Base-by-base conservation (phyloP, 2,797 vertebrate species). In the Astyanax mexicanus region DNA sequence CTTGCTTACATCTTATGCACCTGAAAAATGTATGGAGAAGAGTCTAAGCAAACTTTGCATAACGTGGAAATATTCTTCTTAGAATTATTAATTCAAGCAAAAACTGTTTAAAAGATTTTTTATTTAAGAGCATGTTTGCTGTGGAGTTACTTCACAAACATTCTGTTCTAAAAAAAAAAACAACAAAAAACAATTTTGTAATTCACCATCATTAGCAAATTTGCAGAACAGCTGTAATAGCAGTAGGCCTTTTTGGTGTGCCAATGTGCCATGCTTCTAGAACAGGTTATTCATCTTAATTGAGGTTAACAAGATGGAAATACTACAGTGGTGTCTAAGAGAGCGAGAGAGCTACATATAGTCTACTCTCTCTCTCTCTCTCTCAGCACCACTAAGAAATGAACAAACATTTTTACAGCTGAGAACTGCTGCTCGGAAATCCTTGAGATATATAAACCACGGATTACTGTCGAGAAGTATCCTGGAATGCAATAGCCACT, bases 341-440 rank as follows among this genome's bases (percentile, higher is more conserved):
- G 44, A 7, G 15, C 3, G 19, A 13, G 61, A 40, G 1, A 13
- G 38, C 19, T 38, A 9, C 7, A 21, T 51, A 27, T 4, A 52
- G 19, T 23, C 19, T 12, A 60, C n/a, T 19, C n/a, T 49, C 47
- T 19, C 47, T 49, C 12, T 4, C 19, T 51, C 19, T 23, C 19
- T 52, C 61, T 52, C 13, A 25, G 61, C 54, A 60, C 74, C 44
- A 54, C 69, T 38, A 44, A 74, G 51, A 71, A 82, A 74, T 74
- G 5, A 71, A 77, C 72, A 45, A 71, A 72, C 79, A 51, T 75
- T 82, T 82, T 75, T 57, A 80, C 71, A 77, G 74, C 81, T 77
- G 66, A 78, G 49, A 45, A 62, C 70, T 60, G 51, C 67, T 76
- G 49, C 35, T 69, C 66, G 65, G 45, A 73, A 77, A 82, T 73